Conservation (phyloP, 2,797 vertebrate species). For the Urophycis tenuis region DNA sequence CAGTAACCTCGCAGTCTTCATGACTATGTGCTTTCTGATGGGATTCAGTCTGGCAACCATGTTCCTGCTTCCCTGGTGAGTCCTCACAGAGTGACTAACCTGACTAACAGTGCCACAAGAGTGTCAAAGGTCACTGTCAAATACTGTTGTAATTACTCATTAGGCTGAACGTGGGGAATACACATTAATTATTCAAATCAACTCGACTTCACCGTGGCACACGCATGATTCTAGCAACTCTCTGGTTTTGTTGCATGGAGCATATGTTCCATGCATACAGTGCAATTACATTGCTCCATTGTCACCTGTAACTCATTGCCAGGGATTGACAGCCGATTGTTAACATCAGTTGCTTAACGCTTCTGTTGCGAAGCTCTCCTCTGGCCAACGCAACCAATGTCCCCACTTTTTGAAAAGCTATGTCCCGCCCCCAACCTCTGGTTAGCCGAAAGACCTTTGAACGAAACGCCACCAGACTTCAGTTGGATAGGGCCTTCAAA, state of each 20-base stretch:
- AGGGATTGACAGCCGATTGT: neutral
- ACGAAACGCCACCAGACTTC: neutral
- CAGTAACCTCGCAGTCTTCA: slow-evolving; percentile 62
- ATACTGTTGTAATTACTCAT: slow-evolving; percentile 29
- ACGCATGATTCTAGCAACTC: neutral
- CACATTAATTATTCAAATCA: slow-evolving; percentile 42
- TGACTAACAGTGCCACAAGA: slow-evolving; percentile 13
- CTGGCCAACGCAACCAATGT: neutral
- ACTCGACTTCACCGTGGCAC: slow-evolving; percentile 17
- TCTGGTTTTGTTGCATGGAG: neutral
- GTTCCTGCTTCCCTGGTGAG: slow-evolving; percentile 75
- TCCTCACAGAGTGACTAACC: slow-evolving; percentile 33
- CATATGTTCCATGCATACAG: neutral
- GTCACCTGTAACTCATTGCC: neutral
- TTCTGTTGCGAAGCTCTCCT: neutral
- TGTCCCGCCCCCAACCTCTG: neutral
- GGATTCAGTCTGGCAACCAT: slow-evolving; percentile 68
- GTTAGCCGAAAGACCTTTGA: neutral
- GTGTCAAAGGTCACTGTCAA: slow-evolving; percentile 32
- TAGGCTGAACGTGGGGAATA: slow-evolving; percentile 5
- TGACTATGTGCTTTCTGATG: slow-evolving; percentile 62
- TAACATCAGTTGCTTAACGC: neutral
- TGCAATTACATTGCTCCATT: no score
- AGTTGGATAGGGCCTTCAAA: neutral
- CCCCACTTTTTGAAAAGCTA: neutral